Percentiles rank a stretch among this genome's conserved stretches.
These are phyloP conservation scores for Atethmia centrago DNA, from an alignment of 2,888 invertebrate species.

Conservation along the genomic window DNA sequence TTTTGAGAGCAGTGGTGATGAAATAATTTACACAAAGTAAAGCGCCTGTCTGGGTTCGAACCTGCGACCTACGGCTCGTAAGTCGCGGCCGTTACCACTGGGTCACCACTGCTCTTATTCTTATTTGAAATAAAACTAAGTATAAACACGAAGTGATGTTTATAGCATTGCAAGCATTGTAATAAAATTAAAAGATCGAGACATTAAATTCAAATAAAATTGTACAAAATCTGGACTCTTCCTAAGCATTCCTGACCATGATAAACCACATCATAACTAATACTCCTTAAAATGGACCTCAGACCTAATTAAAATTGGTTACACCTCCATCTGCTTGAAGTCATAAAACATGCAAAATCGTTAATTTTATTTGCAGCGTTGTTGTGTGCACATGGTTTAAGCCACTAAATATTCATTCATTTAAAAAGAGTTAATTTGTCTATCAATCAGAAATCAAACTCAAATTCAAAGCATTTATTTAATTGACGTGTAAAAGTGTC, in stretches of 20 bases:
- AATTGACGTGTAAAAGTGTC: no score
- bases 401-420: not conserved
- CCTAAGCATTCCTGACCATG: slow-evolving; percentile 14
- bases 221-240: not conserved
- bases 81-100: no score
- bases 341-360: slow-evolving; percentile 45
- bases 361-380: slow-evolving; percentile 7
- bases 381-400: not conserved
- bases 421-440: no score
- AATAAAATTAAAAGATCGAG: not conserved
- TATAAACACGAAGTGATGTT: no score
- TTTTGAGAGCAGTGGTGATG: no score
- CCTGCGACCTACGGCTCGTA: no score
- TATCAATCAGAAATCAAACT: no score
- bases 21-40: no score
- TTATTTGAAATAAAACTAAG: no score
- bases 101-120: no score
- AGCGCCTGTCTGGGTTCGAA: no score
- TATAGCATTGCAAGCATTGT: not conserved
- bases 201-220: not conserved
- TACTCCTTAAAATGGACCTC: not conserved
- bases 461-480: no score
- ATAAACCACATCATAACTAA: slow-evolving; percentile 28
- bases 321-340: slow-evolving; percentile 37
- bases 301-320: slow-evolving; percentile 7